Evolutionary conservation across 1,140 invertebrate genomes (phyloP).

Genomic region (Euwallacea fornicatus): DNA sequence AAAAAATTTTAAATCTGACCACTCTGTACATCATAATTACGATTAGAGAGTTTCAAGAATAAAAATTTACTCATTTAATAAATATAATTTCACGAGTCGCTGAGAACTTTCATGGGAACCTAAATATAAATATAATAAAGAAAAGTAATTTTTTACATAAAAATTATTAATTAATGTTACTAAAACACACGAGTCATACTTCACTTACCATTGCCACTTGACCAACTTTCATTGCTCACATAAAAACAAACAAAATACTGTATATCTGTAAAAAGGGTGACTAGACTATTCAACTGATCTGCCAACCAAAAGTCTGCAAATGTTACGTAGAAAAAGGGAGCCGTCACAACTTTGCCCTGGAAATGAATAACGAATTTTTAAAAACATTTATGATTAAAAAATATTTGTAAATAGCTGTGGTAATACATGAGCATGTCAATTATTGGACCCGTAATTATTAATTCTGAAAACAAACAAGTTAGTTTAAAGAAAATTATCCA

Average conservation of each 20-base stretch:
- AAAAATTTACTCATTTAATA: too few species aligned
- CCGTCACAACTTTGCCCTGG: constrained; percentile 60
- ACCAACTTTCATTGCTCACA: constrained; percentile 72
- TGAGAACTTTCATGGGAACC: too few species aligned
- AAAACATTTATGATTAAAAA: not conserved
- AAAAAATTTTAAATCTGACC: too few species aligned
- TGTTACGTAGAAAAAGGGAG: constrained; percentile 93
- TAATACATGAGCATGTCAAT: too few species aligned
- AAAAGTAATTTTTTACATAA: too few species aligned
- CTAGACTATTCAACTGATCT: constrained; percentile 96
- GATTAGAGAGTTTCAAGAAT: too few species aligned
- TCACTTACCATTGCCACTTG: constrained; percentile 59
- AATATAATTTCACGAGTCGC: too few species aligned
- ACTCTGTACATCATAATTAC: too few species aligned
- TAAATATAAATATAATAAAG: too few species aligned
- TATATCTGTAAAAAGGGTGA: constrained; percentile 87
- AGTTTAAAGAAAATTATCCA: not conserved
- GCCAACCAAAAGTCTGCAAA: constrained; percentile 99
- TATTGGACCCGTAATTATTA: too few species aligned
- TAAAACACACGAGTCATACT: not conserved
- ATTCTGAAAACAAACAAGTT: too few species aligned
- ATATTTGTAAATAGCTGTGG: not conserved
- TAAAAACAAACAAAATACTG: constrained; percentile 91
- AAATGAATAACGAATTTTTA: constrained; percentile 3
- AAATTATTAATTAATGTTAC: too few species aligned